Conservation (phyloP, 2,113 vertebrate species). For the Podarcis raffonei region DNA sequence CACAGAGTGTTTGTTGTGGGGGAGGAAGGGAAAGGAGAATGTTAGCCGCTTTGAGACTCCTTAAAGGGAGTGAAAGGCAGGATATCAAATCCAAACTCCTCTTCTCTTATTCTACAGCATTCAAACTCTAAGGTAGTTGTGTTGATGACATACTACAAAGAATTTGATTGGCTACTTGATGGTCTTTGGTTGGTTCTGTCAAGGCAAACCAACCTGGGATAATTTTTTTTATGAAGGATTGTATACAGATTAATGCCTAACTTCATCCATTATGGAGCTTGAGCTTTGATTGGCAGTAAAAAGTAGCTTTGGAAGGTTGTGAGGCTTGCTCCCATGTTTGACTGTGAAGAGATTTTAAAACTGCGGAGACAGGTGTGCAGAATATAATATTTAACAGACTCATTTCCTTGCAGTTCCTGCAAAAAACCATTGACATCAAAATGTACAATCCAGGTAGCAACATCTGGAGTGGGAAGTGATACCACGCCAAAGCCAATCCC, state of each 20-base stretch:
- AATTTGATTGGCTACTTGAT: background rate
- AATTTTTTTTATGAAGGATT: background rate
- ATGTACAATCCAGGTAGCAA: conserved; percentile 91
- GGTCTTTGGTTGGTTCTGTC: too few relatives aligned
- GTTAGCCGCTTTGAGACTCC: too few relatives aligned
- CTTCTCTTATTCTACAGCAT: background rate
- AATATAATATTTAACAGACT: background rate
- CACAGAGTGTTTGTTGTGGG: too few relatives aligned
- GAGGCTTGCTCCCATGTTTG: background rate
- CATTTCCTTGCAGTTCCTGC: conserved; percentile 79
- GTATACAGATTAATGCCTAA: background rate
- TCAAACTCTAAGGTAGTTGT: background rate
- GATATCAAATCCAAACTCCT: too few relatives aligned
- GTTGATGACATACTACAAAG: background rate
- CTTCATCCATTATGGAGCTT: background rate
- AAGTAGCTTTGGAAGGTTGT: background rate
- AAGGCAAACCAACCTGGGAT: background rate
- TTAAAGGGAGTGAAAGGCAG: too few relatives aligned
- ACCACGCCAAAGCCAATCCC: conserved; percentile 86
- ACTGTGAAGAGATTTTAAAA: background rate
- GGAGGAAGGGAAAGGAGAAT: too few relatives aligned
- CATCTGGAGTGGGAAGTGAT: conserved; percentile 79
- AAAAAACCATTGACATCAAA: conserved; percentile 93
- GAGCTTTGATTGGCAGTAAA: background rate
- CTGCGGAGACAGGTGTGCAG: background rate